Evolutionary conservation across 2,797 vertebrate species (phyloP).

Genomic region (Dendrocincla fuliginosa): DNA sequence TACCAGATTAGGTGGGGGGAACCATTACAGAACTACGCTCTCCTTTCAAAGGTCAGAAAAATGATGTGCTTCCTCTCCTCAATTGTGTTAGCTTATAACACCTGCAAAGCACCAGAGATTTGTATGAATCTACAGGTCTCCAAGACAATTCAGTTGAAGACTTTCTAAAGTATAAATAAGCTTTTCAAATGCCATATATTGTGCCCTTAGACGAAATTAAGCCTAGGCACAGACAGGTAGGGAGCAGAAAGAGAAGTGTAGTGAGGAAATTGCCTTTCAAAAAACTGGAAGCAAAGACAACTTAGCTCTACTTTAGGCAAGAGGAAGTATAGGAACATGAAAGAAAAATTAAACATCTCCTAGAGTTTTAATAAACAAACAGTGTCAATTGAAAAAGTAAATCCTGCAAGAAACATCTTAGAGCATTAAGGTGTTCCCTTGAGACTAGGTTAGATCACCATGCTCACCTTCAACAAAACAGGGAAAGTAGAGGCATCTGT

Average conservation of each 20-base stretch:
- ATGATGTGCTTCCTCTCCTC: constrained; percentile 1
- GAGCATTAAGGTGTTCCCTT: neutral
- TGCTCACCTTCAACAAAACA: neutral
- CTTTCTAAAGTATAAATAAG: neutral
- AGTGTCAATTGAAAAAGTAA: neutral
- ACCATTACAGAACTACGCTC: constrained; percentile 36
- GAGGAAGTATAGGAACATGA: neutral
- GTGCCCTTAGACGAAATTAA: neutral
- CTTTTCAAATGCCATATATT: neutral
- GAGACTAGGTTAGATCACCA: neutral
- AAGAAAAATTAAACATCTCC: neutral
- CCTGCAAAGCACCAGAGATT: constrained; percentile 38
- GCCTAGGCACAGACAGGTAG: neutral
- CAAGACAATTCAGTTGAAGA: neutral
- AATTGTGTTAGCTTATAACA: constrained; percentile 9
- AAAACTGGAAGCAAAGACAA: neutral
- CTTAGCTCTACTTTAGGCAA: neutral
- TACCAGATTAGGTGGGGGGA: constrained; percentile 6
- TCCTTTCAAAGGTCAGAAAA: constrained; percentile 42
- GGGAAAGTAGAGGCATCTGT: neutral
- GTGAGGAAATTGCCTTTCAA: neutral
- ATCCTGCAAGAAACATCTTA: neutral
- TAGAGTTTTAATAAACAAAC: neutral
- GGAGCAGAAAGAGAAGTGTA: neutral
- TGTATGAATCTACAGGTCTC: neutral